Evolutionary conservation across 2,797 vertebrate species (phyloP).

Genomic region (Siniperca obscura): DNA sequence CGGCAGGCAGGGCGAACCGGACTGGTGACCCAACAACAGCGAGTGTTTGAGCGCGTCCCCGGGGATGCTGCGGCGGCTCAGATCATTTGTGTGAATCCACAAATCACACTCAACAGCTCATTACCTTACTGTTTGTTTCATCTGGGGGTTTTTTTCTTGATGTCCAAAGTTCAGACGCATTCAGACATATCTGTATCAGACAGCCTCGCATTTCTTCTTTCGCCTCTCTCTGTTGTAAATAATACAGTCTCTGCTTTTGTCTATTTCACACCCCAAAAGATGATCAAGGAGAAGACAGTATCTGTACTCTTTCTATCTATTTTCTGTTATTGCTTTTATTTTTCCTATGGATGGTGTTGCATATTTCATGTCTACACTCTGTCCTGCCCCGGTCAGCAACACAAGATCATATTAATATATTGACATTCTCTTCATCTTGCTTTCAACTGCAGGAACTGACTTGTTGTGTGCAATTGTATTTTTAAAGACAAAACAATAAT

Average conservation of each 20-base stretch:
- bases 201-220: constrained; percentile 33
- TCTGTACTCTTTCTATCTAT: constrained; percentile 32
- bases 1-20: constrained; percentile 25
- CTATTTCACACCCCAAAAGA: constrained; percentile 38
- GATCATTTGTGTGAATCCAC: constrained; percentile 40
- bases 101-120: constrained; percentile 30
- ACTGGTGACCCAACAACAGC: constrained; percentile 50
- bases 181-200: constrained; percentile 35
- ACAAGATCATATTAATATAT: constrained; percentile 2
- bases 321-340: constrained; percentile 34
- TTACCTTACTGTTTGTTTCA: constrained; percentile 58
- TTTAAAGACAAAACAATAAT: neutral
- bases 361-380: constrained; percentile 38
- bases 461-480: constrained; percentile 2
- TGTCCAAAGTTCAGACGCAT: constrained; percentile 43
- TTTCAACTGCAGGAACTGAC: neutral
- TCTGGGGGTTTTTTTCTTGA: constrained; percentile 40
- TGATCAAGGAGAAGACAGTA: constrained; percentile 44
- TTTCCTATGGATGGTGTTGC: neutral
- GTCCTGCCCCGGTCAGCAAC: constrained; percentile 26
- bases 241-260: constrained; percentile 29
- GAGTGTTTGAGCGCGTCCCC: constrained; percentile 36
- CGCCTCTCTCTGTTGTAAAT: constrained; percentile 54
- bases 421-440: constrained; percentile 26
- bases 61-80: neutral